phyloP scores from a whole-genome alignment of 1,140 invertebrate genomes.

The Bombus consobrinus region DNA sequence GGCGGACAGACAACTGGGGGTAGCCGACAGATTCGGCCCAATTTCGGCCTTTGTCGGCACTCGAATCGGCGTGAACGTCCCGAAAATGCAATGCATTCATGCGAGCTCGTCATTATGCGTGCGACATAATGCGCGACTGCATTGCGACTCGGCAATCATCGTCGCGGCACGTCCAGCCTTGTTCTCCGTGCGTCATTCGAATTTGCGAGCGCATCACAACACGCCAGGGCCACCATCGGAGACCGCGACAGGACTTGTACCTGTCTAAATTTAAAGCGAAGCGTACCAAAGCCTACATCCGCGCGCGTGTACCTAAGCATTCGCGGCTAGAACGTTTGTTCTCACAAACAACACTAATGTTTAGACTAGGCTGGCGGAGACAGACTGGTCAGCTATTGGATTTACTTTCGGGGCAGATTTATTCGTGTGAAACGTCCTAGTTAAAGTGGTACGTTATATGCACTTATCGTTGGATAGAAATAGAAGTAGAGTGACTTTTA shows the following conservation, averaged over 20 bases:
- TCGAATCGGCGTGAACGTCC: constrained; percentile 60
- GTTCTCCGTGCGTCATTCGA: constrained; percentile 56
- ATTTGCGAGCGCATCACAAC: constrained; percentile 61
- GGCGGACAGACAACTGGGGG: neutral
- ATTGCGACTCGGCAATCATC: constrained; percentile 67
- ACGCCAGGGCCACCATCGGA: neutral
- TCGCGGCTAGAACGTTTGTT: constrained; percentile 51
- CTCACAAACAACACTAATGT: constrained; percentile 54
- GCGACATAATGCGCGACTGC: constrained; percentile 65
- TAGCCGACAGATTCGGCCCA: constrained; percentile 28
- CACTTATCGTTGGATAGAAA: too few relatives aligned
- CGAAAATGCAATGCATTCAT: constrained; percentile 66
- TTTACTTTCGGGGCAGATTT: too few relatives aligned
- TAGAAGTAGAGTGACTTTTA: too few relatives aligned
- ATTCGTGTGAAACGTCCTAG: too few relatives aligned
- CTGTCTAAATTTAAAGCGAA: constrained; percentile 58
- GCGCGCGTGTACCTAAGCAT: constrained; percentile 18
- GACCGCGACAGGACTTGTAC: neutral
- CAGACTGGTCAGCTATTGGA: too few relatives aligned
- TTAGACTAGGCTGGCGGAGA: too few relatives aligned
- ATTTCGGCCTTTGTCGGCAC: constrained; percentile 62
- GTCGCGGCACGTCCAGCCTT: constrained; percentile 33
- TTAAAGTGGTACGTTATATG: too few relatives aligned
- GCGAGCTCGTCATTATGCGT: constrained; percentile 62
- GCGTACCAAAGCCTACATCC: constrained; percentile 15